A percentile compares a stretch with the other conserved stretches of the same genome.
phyloP scores from a whole-genome alignment of 2,888 invertebrate species.

The Asteroscopus sphinx region DNA sequence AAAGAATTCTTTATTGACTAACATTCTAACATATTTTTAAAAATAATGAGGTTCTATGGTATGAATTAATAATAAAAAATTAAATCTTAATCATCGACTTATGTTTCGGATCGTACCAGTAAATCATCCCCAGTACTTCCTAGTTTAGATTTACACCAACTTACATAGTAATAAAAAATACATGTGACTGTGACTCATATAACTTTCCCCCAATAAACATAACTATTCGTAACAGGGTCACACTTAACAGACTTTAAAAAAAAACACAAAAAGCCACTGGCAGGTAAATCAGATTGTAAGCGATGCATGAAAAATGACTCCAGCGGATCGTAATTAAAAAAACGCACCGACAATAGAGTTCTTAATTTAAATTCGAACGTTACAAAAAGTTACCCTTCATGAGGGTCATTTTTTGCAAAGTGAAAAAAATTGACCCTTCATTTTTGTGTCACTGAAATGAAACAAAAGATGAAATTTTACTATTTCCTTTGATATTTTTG shows the following conservation, averaged over 20 bases:
- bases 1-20: too few species aligned
- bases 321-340: constrained; percentile 82
- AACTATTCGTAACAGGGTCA: constrained; percentile 52
- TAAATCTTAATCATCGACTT: too few species aligned
- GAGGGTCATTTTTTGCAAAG: constrained; percentile 54
- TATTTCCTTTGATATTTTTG: constrained; percentile 81
- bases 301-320: constrained; percentile 90
- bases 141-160: background rate
- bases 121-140: too few species aligned
- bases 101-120: too few species aligned
- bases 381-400: constrained; percentile 68
- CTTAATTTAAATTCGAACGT: constrained; percentile 83
- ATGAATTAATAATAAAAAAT: too few species aligned
- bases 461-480: constrained; percentile 86
- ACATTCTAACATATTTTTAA: too few species aligned
- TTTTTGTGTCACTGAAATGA: constrained; percentile 78
- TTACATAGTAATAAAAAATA: constrained; percentile 12
- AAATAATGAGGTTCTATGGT: too few species aligned
- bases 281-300: constrained; percentile 87
- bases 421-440: constrained; percentile 68
- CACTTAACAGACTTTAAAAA: constrained; percentile 35
- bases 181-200: constrained; percentile 20
- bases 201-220: constrained; percentile 57
- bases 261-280: constrained; percentile 70
- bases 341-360: constrained; percentile 77